Evolutionary conservation across 1,140 invertebrate genomes (phyloP).

Genomic region (Prorops nasuta): DNA sequence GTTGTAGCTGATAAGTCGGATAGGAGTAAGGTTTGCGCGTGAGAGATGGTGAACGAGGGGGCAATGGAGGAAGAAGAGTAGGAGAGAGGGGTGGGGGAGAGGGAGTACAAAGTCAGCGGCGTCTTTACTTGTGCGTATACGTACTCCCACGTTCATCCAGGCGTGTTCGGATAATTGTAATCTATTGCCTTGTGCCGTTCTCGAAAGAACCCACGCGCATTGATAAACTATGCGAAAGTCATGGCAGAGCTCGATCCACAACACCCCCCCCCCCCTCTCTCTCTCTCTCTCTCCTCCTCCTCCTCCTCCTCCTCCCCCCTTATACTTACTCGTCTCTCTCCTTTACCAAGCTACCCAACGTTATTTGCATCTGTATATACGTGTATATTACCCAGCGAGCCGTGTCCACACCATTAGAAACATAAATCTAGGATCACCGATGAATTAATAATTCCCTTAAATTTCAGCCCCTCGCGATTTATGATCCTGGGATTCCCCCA

Average conservation of each 20-base stretch:
- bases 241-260: slow-evolving; percentile 2
- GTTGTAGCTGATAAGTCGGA: too few relatives aligned
- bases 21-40: too few relatives aligned
- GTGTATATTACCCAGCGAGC: too few relatives aligned
- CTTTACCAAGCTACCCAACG: too few relatives aligned
- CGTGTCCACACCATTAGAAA: too few relatives aligned
- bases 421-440: too few relatives aligned
- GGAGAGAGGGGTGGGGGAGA: background rate
- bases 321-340: too few relatives aligned
- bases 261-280: slow-evolving; percentile 7
- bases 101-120: too few relatives aligned
- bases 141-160: slow-evolving; percentile 33
- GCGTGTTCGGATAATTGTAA: slow-evolving; percentile 46
- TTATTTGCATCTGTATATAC: too few relatives aligned
- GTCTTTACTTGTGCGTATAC: slow-evolving; percentile 14
- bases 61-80: background rate
- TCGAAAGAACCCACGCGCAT: slow-evolving; percentile 29
- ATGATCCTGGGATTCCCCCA: too few relatives aligned
- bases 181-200: slow-evolving; percentile 38
- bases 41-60: background rate
- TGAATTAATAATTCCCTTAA: too few relatives aligned
- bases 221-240: slow-evolving; percentile 39
- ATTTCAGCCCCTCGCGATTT: too few relatives aligned
- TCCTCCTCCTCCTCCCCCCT: background rate
- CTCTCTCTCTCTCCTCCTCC: background rate